Evolutionary conservation across 2,113 vertebrate species (phyloP), one percentile per base, ranked within the genome.

Genomic region (Hemibagrus wyckioides): DNA sequence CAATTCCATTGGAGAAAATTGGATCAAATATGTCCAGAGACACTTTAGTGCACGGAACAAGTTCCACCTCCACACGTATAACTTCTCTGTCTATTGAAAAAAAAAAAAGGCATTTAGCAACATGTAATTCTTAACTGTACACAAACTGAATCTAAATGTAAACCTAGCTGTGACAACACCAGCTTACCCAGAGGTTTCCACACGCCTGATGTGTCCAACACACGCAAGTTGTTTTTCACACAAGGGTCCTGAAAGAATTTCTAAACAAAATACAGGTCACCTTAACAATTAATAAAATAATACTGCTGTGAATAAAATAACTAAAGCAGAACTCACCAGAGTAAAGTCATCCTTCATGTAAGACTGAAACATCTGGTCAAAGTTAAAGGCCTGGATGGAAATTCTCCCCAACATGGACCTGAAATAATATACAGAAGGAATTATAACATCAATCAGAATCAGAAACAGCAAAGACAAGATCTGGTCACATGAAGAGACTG

Each of bases 341-440:
- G 88, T 93, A 92, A 95, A 95, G 36, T 39, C 90, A 5, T 93
- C 89, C 71, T 88, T 89, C 81, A 69, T 92, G 90, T 95, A 95
- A 13, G 91, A 82, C 23, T 88, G 77, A 86, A 95, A 96, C 10
- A n/a, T 89, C 75, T 93, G 93, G 86, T 96, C 95, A 92, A 95
- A 96, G 88, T 92, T 94, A 89, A 91, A 96, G 2, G 89, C 86
- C 87, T 94, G 93, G 61, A 91, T 91, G 8, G 93, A 93, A 63
- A 95, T 90, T 89, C 94, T 94, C 19, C 95, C 94, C 36, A 95
- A 48, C 95, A 96, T 96, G 65, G 94, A 96, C 95, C 95, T 96
- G 76, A 73, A 90, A 56, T 14, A 76, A 76, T 21, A 86, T 15
- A 63, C 6, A 77, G 25, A 28, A 56, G 14, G n/a, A 85, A 50